Conservation (phyloP, 2,888 invertebrate genomes). For the Euzetes globulus region DNA sequence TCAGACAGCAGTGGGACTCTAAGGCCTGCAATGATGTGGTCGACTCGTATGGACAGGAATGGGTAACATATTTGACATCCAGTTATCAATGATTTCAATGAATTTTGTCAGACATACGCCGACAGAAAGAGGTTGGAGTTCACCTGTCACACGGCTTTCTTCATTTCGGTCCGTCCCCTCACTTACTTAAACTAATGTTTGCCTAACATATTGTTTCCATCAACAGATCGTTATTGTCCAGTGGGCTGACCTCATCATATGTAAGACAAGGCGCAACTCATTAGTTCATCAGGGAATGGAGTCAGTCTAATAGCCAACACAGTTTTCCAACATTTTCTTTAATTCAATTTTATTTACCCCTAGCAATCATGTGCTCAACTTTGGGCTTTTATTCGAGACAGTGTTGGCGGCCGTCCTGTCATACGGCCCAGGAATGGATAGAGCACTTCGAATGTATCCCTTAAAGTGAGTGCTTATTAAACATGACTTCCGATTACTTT, state of each 20-base stretch:
- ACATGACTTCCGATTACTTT: too few relatives aligned
- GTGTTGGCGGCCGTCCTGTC: constrained; percentile 50
- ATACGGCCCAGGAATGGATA: constrained; percentile 51
- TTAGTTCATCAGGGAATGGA: constrained; percentile 51
- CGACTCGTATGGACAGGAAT: constrained; percentile 99
- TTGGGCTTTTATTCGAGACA: constrained; percentile 50
- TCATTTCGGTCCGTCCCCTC: constrained; percentile 47
- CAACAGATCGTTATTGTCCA: constrained; percentile 47
- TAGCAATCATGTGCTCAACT: constrained; percentile 49
- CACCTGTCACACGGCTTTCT: constrained; percentile 51
- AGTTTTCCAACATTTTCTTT: neutral
- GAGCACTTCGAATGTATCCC: constrained; percentile 48
- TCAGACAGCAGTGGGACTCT: constrained; percentile 96
- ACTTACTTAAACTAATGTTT: too few relatives aligned
- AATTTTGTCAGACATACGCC: constrained; percentile 44
- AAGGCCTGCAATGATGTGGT: constrained; percentile 95
- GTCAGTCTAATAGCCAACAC: constrained; percentile 40
- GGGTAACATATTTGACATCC: constrained; percentile 52
- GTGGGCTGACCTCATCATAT: constrained; percentile 51
- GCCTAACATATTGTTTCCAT: too few relatives aligned
- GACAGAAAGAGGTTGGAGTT: constrained; percentile 50
- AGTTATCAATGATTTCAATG: neutral
- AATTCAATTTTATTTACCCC: constrained; percentile 40
- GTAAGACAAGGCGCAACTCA: constrained; percentile 50
- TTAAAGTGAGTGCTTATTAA: constrained; percentile 44